These are phyloP conservation scores for Acrobeloides nanus DNA, from an alignment of 2,888 invertebrate genomes.

Conservation along the genomic window DNA sequence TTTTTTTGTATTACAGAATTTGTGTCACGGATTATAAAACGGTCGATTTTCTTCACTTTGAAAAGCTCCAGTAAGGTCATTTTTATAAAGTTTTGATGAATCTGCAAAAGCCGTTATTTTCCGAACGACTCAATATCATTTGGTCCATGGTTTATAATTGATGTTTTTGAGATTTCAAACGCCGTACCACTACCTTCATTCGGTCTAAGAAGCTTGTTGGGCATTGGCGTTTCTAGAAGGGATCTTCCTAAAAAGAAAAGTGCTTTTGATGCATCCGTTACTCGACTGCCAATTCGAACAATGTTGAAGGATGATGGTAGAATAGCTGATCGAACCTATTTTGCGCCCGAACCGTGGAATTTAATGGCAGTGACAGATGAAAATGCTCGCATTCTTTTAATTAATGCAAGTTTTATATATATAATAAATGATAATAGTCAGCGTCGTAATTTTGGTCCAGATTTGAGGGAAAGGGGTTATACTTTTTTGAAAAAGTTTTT, in stretches of 20 bases:
- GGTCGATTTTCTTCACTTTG: too few species aligned
- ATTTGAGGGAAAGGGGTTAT: not conserved
- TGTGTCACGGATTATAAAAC: too few species aligned
- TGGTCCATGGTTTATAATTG: not conserved
- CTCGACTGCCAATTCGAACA: conserved; percentile 6
- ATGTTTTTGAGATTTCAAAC: conserved; percentile 9
- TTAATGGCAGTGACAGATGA: conserved; percentile 64
- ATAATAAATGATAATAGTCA: too few species aligned
- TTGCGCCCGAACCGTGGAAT: conserved; percentile 26
- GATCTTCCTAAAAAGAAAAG: conserved; percentile 26
- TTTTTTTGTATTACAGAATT: too few species aligned
- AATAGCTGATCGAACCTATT: conserved; percentile 16
- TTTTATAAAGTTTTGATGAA: too few species aligned
- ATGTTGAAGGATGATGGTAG: conserved; percentile 16
- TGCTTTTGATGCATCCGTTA: conserved; percentile 16
- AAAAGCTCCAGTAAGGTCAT: too few species aligned
- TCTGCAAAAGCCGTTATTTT: too few species aligned
- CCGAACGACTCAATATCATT: too few species aligned
- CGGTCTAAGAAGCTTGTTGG: conserved; percentile 45
- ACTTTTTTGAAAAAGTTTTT: not conserved
- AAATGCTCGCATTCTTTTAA: conserved; percentile 75
- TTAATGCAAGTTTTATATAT: conserved; percentile 65
- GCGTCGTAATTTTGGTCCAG: too few species aligned
- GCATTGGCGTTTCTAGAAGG: conserved; percentile 28
- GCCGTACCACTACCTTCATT: conserved; percentile 36